Evolutionary conservation across 2,888 invertebrate genomes (phyloP), one percentile per base, ranked within the genome.

Genomic region (Agrenia bidenticulata): DNA sequence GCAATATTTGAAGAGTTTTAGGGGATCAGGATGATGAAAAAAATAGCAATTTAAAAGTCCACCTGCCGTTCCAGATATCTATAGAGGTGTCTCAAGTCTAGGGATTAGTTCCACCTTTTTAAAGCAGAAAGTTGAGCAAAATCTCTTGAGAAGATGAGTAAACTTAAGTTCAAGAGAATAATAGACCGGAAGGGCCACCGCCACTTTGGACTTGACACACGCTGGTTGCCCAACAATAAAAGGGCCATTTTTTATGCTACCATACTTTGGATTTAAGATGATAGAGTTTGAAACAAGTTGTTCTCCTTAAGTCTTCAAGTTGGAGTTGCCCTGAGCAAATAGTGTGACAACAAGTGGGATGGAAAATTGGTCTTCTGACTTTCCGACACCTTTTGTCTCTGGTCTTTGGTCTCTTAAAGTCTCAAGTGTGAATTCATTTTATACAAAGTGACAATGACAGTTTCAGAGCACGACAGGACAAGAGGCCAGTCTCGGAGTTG

Each of bases 281-380:
- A n/a, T n/a, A n/a, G 5, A 51, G 51, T 17, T 45, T 45, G 5
- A 45, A 19, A 17, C 19, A 45, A 45, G 45, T 17, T 5, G 15
- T 45, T 45, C n/a, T 45, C 4, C 4, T 7, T 32, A 32, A 32
- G 11, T 11, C 5, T 32, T 32, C 5, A 11, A 32, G 32, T 32
- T 32, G 32, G 32, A 32, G 32, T 32, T 32, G 11, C 5, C 5
- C 32, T 32, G 32, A 32, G 96, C 77, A 89, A 95, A 57, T 90
- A 94, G 23, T 84, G 96, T 58, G 92, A 92, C 7, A 95, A 95
- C 67, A 87, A 97, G 60, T 84, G 86, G 64, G 96, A 98, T 81
- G 96, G 96, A 21, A 98, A 97, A 39, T 83, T 91, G 73, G 95
- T 98, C 73, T 92, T 91, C 32, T 32, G 32, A 32, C 51, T 45